These are phyloP conservation scores for Peucedramus taeniatus DNA, from an alignment of 2,113 vertebrate species.

Conservation along the genomic window DNA sequence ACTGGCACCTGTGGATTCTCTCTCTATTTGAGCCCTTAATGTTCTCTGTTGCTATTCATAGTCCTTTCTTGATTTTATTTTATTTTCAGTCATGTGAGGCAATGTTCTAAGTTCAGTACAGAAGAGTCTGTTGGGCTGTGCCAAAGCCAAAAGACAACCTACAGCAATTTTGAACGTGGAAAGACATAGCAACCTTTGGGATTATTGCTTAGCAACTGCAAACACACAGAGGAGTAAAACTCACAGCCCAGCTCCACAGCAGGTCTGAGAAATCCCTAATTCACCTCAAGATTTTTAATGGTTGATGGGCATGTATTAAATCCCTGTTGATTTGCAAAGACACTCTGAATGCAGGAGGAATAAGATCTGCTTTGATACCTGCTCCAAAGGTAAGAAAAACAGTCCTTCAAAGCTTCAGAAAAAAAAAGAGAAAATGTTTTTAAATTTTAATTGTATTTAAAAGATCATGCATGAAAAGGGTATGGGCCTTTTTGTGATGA, in stretches of 20 bases:
- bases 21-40: not conserved
- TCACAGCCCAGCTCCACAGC: conserved; percentile 15
- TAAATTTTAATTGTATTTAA: not conserved
- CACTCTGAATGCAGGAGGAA: conserved; percentile 13
- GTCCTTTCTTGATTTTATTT: not conserved
- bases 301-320: conserved; percentile 26
- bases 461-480: not conserved
- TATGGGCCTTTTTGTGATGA: not conserved
- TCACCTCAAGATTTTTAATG: conserved; percentile 42
- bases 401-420: not conserved
- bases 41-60: not conserved
- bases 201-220: conserved; percentile 73
- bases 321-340: conserved; percentile 26
- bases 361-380: conserved; percentile 22
- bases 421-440: not conserved
- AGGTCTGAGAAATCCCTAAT: conserved; percentile 30
- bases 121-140: conserved; percentile 36
- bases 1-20: not conserved
- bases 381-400: conserved; percentile 36
- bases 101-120: not conserved
- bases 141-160: conserved; percentile 47
- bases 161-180: conserved; percentile 15
- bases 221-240: conserved; percentile 49
- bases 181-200: conserved; percentile 51
- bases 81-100: conserved; percentile 3